These are phyloP conservation scores for Andrena trimmerana DNA, from an alignment of 2,888 invertebrate species.

Conservation along the genomic window DNA sequence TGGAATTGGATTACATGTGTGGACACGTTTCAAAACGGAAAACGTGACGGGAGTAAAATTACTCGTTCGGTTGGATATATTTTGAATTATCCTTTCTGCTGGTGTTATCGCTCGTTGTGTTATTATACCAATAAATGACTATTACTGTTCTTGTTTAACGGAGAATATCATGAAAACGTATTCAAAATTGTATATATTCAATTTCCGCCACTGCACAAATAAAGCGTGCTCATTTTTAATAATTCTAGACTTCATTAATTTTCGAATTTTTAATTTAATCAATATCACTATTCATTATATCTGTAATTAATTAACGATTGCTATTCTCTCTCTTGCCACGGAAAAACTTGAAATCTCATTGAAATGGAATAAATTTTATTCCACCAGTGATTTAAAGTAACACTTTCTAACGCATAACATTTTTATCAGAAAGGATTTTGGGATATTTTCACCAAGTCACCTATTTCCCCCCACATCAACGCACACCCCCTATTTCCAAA, in stretches of 20 bases:
- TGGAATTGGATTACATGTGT: conserved; percentile 29
- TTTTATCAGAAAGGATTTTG: too few species aligned
- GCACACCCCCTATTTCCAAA: background rate
- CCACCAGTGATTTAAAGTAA: too few species aligned
- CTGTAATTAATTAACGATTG: background rate
- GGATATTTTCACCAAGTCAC: background rate
- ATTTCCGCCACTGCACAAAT: background rate
- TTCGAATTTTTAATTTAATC: background rate
- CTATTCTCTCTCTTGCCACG: background rate
- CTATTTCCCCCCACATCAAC: too few species aligned
- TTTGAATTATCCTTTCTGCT: background rate
- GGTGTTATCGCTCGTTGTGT: background rate
- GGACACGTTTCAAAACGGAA: conserved; percentile 5
- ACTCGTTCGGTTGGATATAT: background rate
- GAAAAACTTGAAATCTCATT: background rate
- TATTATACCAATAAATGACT: background rate
- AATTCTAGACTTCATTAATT: background rate
- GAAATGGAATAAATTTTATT: background rate
- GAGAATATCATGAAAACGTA: background rate
- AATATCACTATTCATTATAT: background rate
- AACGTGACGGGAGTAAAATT: conserved; percentile 11
- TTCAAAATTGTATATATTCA: background rate
- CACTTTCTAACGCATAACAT: too few species aligned
- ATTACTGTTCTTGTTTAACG: background rate
- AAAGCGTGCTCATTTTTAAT: background rate